Conservation (phyloP, 64 coral and sea anemone species). For the Actinia tenebrosa region DNA sequence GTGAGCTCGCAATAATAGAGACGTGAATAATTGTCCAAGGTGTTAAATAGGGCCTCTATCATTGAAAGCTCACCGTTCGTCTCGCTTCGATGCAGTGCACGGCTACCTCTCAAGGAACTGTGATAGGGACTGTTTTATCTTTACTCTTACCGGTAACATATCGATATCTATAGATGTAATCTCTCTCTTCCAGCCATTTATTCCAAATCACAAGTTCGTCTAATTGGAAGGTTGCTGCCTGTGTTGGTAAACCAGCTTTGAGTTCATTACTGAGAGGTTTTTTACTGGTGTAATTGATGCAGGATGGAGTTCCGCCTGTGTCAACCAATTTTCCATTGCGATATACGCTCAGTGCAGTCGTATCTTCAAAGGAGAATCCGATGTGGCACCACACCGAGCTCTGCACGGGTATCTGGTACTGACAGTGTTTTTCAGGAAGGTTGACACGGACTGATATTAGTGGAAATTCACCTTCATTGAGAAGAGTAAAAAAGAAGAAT, state of each 20-base stretch:
- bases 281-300: background rate
- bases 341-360: background rate
- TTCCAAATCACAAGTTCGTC: constrained; percentile 9
- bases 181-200: background rate
- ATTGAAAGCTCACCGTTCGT: too few relatives aligned
- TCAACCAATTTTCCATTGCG: background rate
- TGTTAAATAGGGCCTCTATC: too few relatives aligned
- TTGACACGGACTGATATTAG: background rate
- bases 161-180: background rate
- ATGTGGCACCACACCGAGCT: background rate
- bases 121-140: too few relatives aligned
- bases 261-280: background rate
- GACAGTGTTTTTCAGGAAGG: background rate
- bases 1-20: too few relatives aligned
- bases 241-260: background rate
- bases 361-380: constrained; percentile 8
- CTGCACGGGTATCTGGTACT: background rate
- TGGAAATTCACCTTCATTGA: background rate
- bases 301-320: background rate
- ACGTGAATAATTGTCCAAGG: too few relatives aligned
- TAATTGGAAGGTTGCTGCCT: background rate
- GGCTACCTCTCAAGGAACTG: too few relatives aligned
- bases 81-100: too few relatives aligned
- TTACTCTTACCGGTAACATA: background rate
- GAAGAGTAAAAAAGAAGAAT: background rate